Evolutionary conservation across 2,113 vertebrate species (phyloP), one percentile per base, ranked within the genome.

Genomic region (Porphyrio hochstetteri): DNA sequence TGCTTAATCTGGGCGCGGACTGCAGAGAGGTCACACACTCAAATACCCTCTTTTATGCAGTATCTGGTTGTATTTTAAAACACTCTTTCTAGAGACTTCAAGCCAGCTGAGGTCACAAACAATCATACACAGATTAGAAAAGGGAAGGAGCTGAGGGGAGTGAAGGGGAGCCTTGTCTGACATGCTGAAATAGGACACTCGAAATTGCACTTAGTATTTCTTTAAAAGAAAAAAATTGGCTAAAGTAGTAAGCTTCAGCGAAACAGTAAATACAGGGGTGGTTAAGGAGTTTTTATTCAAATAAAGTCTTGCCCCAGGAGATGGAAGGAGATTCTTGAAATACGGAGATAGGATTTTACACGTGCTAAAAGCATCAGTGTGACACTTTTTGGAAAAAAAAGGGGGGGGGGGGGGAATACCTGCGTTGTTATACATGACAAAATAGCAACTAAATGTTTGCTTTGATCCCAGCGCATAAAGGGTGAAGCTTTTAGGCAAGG

Each of bases 401-500:
- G 56, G 0, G 7, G 20, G 19, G 16, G 19, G 33, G 67, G 70
- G 24, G 2, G 0, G 23, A 95, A 95, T 89, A 95, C 93, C 92
- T 96, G 96, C 68, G 59, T 97, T 95, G 91, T 94, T 95, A 85
- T 78, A 96, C 90, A 96, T 78, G 92, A 97, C 92, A 96, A 97
- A 97, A 96, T 92, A 96, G 93, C 95, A 93, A 96, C 88, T 96
- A 95, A 97, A 96, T 96, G 95, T 96, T 96, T 98, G 98, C 95
- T 98, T 96, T 98, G 98, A 97, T 95, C 95, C 98, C 98, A 98
- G 99, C 99, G 98, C 77, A 92, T 97, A 99, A 99, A 99, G 99
- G 99, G 99, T 99, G 99, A 99, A 99, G 99, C 99, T 99, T 99
- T 99, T 99, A 99, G 99, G 99, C 98, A 97, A 99, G 99, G 98